These are phyloP conservation scores for Paracentrotus lividus DNA, from an alignment of 53 echinoderm and acorn worm genomes.

Conservation along the genomic window DNA sequence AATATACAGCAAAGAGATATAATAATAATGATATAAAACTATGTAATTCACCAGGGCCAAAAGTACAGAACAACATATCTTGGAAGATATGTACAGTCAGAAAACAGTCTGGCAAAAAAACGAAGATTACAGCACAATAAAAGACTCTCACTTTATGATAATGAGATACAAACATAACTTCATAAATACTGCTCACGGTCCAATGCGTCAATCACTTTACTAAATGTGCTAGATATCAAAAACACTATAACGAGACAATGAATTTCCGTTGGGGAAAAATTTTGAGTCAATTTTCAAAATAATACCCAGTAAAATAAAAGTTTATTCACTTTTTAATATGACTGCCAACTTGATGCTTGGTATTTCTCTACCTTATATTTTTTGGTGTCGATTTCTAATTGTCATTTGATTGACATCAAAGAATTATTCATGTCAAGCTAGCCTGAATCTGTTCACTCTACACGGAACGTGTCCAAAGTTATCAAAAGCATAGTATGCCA, in stretches of 20 bases:
- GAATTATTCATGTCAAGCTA: not conserved
- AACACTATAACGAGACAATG: constrained; percentile 41
- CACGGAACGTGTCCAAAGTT: not conserved
- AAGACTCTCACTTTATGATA: constrained; percentile 47
- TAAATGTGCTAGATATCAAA: constrained; percentile 52
- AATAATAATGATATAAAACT: constrained; percentile 46
- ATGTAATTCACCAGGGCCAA: constrained; percentile 46
- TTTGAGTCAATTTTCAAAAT: not conserved
- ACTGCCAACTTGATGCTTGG: not conserved
- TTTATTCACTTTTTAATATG: not conserved
- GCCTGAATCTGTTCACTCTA: not conserved
- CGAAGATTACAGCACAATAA: constrained; percentile 27
- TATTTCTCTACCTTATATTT: not conserved
- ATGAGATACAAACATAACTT: constrained; percentile 50
- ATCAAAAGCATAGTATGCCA: not conserved
- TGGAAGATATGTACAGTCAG: constrained; percentile 51
- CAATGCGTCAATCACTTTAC: constrained; percentile 26
- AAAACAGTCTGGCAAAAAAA: constrained; percentile 52
- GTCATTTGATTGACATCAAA: constrained; percentile 6
- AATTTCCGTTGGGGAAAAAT: constrained; percentile 4
- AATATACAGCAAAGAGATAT: constrained; percentile 65
- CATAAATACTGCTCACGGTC: not conserved
- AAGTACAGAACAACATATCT: constrained; percentile 42
- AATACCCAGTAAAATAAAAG: not conserved
- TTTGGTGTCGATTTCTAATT: not conserved